phyloP scores from a whole-genome alignment of 2,888 invertebrate species.

The Eupeodes latifasciatus region DNA sequence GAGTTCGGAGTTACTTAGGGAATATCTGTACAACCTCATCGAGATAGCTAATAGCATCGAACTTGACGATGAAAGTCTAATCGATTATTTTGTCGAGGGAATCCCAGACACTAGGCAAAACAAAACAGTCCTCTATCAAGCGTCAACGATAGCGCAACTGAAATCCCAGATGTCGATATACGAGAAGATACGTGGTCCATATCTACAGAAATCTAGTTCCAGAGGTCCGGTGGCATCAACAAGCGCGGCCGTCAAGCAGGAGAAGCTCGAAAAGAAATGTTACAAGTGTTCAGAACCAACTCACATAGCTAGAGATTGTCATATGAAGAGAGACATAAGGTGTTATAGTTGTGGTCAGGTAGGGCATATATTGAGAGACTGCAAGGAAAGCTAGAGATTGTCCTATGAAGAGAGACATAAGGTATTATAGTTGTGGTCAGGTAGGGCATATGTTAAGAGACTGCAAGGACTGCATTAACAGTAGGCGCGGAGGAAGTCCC shows the following conservation, averaged over 20 bases:
- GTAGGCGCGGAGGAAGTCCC: neutral
- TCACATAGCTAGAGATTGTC: constrained; percentile 14
- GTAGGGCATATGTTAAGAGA: neutral
- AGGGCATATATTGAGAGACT: neutral
- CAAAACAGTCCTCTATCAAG: neutral
- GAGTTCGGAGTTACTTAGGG: constrained; percentile 24
- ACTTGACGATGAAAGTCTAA: constrained; percentile 62
- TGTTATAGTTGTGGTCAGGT: constrained; percentile 1
- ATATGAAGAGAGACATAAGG: neutral
- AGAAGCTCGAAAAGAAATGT: neutral
- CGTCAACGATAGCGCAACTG: neutral
- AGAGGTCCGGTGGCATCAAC: neutral
- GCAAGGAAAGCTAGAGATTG: neutral
- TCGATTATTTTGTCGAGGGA: constrained; percentile 66
- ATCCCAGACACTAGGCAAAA: constrained; percentile 39
- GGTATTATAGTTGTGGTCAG: no score
- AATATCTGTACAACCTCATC: constrained; percentile 58
- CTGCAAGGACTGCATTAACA: constrained; percentile 6
- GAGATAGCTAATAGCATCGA: constrained; percentile 39
- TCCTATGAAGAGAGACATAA: no score
- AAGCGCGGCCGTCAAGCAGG: neutral
- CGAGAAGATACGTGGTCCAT: constrained; percentile 4
- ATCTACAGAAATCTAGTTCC: neutral
- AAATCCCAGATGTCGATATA: neutral
- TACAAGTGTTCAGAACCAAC: constrained; percentile 7